phyloP scores from a whole-genome alignment of 2,888 invertebrate genomes.

The Conus canariensis region DNA sequence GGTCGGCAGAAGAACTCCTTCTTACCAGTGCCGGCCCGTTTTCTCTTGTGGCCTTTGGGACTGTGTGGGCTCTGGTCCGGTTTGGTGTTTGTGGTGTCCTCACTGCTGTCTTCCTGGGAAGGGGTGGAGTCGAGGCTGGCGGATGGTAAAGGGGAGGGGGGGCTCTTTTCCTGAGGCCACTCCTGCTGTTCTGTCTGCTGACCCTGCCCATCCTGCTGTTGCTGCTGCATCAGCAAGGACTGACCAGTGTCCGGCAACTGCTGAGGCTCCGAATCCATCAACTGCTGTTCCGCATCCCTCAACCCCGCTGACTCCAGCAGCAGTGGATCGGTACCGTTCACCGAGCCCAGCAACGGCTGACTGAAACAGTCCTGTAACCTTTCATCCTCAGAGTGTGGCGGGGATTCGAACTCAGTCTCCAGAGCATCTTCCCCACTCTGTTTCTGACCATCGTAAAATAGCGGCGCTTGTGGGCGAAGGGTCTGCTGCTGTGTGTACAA shows the following conservation, averaged over 20 bases:
- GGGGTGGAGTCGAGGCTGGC: not conserved
- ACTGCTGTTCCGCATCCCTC: not conserved
- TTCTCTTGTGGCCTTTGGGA: not conserved
- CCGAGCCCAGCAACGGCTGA: not conserved
- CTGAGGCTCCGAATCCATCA: not conserved
- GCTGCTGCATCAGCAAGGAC: not conserved
- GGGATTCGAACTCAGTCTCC: no score
- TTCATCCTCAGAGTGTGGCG: not conserved
- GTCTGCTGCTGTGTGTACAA: not conserved
- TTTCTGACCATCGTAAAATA: not conserved
- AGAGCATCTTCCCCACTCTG: not conserved
- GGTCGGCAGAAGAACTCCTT: not conserved
- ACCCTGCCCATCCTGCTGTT: not conserved
- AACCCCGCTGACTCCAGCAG: not conserved
- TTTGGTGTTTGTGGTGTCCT: not conserved
- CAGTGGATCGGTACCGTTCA: not conserved
- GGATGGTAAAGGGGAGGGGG: not conserved
- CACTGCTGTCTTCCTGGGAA: not conserved
- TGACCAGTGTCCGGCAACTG: not conserved
- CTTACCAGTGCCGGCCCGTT: not conserved
- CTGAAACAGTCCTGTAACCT: not conserved
- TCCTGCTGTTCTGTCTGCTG: not conserved
- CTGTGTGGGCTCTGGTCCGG: not conserved
- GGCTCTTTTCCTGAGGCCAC: not conserved
- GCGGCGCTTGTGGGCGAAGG: not conserved